Evolutionary conservation across 1,140 invertebrate species (phyloP).

Genomic region (Musca domestica): DNA sequence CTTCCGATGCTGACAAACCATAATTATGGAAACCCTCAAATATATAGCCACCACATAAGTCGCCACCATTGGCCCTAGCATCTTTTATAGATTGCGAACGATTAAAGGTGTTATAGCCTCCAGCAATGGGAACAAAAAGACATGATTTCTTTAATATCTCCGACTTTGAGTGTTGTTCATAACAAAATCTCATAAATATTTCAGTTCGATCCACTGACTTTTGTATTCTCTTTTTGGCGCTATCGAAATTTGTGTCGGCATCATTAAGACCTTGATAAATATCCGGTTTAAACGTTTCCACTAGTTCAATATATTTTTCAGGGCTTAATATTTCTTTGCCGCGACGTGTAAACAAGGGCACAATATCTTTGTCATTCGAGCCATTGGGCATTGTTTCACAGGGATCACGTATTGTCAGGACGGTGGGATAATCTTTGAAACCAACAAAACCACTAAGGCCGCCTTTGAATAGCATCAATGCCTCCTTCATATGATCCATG

Average conservation of each 20-base stretch:
- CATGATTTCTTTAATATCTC: conserved; percentile 49
- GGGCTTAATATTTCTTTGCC: conserved; percentile 67
- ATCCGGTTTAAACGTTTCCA: conserved; percentile 75
- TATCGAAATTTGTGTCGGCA: conserved; percentile 70
- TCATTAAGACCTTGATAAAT: conserved; percentile 77
- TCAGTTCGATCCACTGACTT: conserved; percentile 67
- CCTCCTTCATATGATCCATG: conserved; percentile 58
- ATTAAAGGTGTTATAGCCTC: conserved; percentile 65
- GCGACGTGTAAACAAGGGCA: conserved; percentile 70
- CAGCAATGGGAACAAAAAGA: conserved; percentile 64
- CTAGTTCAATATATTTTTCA: conserved; percentile 69
- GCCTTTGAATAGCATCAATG: conserved; percentile 55
- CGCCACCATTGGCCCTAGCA: conserved; percentile 57
- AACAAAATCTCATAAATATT: conserved; percentile 62
- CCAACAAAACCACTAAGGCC: conserved; percentile 60
- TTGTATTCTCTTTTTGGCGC: conserved; percentile 65
- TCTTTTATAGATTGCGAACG: conserved; percentile 64
- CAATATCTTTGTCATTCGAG: conserved; percentile 64
- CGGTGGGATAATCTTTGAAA: conserved; percentile 61
- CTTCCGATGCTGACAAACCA: conserved; percentile 56
- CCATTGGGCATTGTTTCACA: conserved; percentile 61
- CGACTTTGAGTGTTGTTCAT: conserved; percentile 60
- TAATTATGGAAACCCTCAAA: conserved; percentile 79
- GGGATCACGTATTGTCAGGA: conserved; percentile 67
- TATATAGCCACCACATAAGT: conserved; percentile 65